A percentile compares a stretch with the other conserved stretches of the same genome.
phyloP scores from a whole-genome alignment of 2,797 vertebrate species.

The Artibeus jamaicensis region DNA sequence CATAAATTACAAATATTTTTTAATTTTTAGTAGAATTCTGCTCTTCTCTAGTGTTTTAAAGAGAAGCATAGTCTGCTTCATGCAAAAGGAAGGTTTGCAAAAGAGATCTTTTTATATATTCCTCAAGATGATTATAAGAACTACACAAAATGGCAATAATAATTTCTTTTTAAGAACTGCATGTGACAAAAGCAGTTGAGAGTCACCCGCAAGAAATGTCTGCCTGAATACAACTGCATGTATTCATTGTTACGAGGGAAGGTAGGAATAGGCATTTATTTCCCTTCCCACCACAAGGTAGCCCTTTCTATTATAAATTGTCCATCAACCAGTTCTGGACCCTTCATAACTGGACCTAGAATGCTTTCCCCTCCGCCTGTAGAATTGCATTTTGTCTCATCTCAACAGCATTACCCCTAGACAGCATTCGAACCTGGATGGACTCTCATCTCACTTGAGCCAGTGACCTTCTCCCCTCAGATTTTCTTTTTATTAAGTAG shows the following conservation, averaged over 20 bases:
- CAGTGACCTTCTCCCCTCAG: not conserved
- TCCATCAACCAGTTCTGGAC: not conserved
- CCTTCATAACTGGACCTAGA: not conserved
- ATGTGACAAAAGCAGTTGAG: conserved; percentile 18
- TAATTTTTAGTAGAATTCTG: conserved; percentile 35
- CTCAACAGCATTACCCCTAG: not conserved
- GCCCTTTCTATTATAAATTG: not conserved
- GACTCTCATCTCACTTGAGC: not conserved
- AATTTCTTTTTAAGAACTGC: conserved; percentile 6
- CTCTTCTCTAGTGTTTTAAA: conserved; percentile 31
- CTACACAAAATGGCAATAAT: not conserved
- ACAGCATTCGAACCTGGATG: not conserved
- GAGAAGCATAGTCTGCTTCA: conserved; percentile 11
- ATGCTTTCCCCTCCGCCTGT: not conserved
- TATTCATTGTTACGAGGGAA: not conserved
- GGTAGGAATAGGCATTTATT: not conserved
- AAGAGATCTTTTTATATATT: conserved; percentile 37
- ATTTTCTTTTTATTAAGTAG: conserved; percentile 20
- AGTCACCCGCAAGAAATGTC: not conserved
- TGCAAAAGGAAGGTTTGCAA: conserved; percentile 11
- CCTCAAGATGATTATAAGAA: not conserved
- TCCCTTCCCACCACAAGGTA: not conserved
- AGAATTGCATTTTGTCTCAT: not conserved
- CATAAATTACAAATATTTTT: conserved; percentile 13
- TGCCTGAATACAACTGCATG: not conserved